Evolutionary conservation across 1,140 invertebrate species (phyloP).

Genomic region (Aphidius ervi): DNA sequence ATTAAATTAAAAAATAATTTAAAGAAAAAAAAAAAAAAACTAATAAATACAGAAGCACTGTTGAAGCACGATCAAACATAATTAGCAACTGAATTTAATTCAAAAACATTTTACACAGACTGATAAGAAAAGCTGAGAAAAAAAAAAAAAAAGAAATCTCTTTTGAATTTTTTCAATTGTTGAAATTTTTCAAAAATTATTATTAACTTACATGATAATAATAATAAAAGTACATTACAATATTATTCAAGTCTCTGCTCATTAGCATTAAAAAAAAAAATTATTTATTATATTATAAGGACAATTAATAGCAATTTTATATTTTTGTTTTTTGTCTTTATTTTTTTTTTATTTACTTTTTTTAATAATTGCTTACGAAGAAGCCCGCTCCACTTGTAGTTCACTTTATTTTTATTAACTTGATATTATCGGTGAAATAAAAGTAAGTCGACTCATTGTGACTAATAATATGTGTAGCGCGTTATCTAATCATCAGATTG

Average conservation of each 20-base stretch:
- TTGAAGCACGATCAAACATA: not conserved
- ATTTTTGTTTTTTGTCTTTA: constrained; percentile 28
- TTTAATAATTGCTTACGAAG: constrained; percentile 29
- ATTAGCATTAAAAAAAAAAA: constrained; percentile 40
- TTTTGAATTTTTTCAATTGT: constrained; percentile 39
- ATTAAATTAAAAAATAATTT: no score
- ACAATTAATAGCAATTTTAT: constrained; percentile 11
- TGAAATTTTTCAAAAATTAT: constrained; percentile 48
- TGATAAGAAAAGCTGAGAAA: constrained; percentile 36
- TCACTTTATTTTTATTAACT: not conserved
- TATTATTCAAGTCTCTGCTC: constrained; percentile 46
- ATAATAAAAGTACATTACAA: constrained; percentile 44
- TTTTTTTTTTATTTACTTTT: constrained; percentile 25
- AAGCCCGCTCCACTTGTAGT: constrained; percentile 20
- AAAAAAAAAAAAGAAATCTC: constrained; percentile 33
- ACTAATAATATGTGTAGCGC: constrained; percentile 36
- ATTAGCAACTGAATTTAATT: constrained; percentile 53
- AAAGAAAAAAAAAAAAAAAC: not conserved
- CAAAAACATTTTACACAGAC: constrained; percentile 42
- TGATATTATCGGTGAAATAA: no score
- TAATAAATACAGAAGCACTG: not conserved
- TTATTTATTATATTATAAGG: constrained; percentile 31
- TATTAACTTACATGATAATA: constrained; percentile 42
- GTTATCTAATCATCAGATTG: constrained; percentile 43
- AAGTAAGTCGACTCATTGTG: constrained; percentile 20